These are phyloP conservation scores for Mormoops blainvillei DNA, from an alignment of 2,113 vertebrate species.

Conservation along the genomic window DNA sequence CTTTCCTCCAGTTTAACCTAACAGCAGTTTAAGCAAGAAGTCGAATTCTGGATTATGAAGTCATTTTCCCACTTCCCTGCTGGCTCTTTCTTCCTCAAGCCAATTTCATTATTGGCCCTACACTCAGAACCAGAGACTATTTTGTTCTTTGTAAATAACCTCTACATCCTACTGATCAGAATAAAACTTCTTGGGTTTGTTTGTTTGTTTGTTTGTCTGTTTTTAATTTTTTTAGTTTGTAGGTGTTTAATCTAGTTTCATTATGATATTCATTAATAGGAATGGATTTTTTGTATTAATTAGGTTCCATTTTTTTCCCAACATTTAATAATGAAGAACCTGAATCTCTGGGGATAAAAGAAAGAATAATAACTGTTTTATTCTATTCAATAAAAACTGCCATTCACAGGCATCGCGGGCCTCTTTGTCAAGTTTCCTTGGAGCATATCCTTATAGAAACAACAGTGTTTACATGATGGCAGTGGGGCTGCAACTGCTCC, in stretches of 20 bases:
- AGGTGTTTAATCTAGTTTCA: background rate
- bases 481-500: background rate
- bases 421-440: constrained; percentile 9
- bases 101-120: background rate
- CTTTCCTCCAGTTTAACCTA: constrained; percentile 10
- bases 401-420: background rate
- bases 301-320: background rate
- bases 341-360: background rate
- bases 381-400: constrained; percentile 15
- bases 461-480: background rate
- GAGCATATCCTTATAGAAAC: background rate
- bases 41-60: background rate
- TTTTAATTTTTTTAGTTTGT: background rate
- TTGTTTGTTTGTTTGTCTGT: background rate
- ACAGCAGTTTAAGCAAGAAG: background rate
- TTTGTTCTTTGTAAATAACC: background rate
- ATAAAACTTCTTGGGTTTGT: background rate
- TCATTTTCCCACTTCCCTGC: background rate
- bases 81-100: background rate
- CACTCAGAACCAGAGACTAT: background rate
- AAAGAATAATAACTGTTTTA: background rate
- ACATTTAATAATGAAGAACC: background rate
- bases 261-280: background rate
- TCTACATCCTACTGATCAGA: background rate
- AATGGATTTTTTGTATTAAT: background rate